Evolutionary conservation across 2,113 vertebrate genomes (phyloP), one percentile per base, ranked within the genome.

Genomic region (Solea solea): DNA sequence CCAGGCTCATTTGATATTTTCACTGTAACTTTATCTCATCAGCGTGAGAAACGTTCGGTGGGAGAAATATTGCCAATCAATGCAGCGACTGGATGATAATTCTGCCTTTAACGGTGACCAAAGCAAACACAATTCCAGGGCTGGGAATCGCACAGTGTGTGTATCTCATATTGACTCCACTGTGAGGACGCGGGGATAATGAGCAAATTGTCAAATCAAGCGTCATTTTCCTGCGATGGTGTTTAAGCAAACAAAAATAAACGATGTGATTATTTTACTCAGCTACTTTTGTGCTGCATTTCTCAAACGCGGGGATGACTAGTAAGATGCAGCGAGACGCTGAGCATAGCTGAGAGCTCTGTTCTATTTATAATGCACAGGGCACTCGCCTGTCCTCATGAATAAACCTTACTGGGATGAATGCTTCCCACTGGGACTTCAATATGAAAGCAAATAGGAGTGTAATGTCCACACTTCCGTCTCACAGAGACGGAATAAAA

Each of bases 301-400:
- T 52, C 62, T 69, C 55, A 75, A 64, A 83, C 80, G 34, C 74
- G 76, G 75, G 21, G 28, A 68, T 62, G 27, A 80, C 76, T 54
- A 55, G 67, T 25, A 34, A 76, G 80, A 76, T 69, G 75, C 66
- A 82, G 79, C 53, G 39, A 12, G 76, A 83, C 72, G 72, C 78
- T 71, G 73, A 74, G 69, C 72, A 21, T 46, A 49, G 70, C 78
- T 78, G 73, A 80, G 83, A 82, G 84, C 84, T 81, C 75, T 49
- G 80, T 87, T 87, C 86, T 91, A 90, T 90, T 90, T 90, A 90
- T 90, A 91, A 89, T 84, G 70, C 80, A 73, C 69, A 12, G 77
- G 74, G 59, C 84, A 81, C 81, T 87, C 58, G 84, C 78, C 85
- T 90, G 88, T 90, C 88, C 84, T 87, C 84, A 86, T 88, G 86